Evolutionary conservation across 2,797 vertebrate species (phyloP).

Genomic region (Falco columbarius): DNA sequence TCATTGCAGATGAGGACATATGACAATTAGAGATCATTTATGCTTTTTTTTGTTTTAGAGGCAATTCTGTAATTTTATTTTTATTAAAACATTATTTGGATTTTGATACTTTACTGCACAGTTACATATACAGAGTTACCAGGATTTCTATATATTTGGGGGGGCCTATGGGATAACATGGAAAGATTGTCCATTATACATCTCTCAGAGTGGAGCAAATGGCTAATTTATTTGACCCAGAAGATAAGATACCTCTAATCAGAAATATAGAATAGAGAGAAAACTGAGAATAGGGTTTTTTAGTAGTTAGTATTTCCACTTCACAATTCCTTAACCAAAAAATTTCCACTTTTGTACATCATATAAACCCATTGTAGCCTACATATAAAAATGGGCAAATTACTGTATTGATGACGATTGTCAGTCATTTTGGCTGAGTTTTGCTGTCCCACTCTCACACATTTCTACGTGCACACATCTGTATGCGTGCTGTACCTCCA

Average conservation of each 20-base stretch:
- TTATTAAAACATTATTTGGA: background rate
- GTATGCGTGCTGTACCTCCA: background rate
- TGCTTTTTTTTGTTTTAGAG: background rate
- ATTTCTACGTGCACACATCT: background rate
- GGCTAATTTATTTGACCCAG: background rate
- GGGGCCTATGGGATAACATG: background rate
- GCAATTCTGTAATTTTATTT: background rate
- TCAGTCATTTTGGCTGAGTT: background rate
- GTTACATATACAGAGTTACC: accelerated
- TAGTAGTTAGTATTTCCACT: background rate
- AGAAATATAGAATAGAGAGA: background rate
- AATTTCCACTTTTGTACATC: background rate
- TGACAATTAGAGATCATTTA: background rate
- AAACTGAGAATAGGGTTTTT: background rate
- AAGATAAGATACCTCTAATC: background rate
- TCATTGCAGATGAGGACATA: background rate
- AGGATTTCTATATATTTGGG: no score
- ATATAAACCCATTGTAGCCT: background rate
- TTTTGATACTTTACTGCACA: background rate
- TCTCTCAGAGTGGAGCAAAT: background rate
- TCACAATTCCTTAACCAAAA: background rate
- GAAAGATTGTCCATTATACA: background rate
- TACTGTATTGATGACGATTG: background rate
- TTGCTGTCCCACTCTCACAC: background rate
- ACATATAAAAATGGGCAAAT: background rate